Base-by-base conservation (phyloP, 2,113 vertebrate species). In the Campylorhamphus procurvoides region DNA sequence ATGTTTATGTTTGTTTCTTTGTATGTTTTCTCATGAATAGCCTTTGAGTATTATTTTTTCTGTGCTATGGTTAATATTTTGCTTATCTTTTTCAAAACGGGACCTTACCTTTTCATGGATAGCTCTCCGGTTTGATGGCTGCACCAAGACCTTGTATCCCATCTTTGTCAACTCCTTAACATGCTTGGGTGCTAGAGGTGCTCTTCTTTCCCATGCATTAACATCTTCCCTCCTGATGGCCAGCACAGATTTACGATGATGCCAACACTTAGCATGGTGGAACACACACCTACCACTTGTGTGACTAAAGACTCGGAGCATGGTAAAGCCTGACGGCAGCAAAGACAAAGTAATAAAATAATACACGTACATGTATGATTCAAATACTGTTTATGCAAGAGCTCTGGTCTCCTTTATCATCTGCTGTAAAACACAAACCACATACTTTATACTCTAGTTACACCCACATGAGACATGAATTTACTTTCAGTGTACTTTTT, bases 151-250 rank as follows among this genome's bases (percentile, higher is more conserved):
- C 95, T 99, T 99, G 94, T 99, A 98, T 1, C 99, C 99, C 52
- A 98, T 98, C n/a, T 98, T 97, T 40, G 99, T 99, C 84, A 99
- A 96, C 56, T 99, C 98, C 74, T 98, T 99, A 66, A 99, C 96
- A 27, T 99, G 99, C 29, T 97, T 98, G 5, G 99, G 99, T 27
- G 99, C 99, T 29, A 99, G 98, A 2, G 99, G 99, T 1, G 99
- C 99, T 89, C 99, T 98, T 67, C 99, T 98, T 96, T 99, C 99
- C 99, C 99, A 99, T 0, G 98, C 98, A 17, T 98, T 99, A 87
- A 99, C 93, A 58, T 99, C 99, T 86, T 99, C 99, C 15, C 99
- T 98, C 40, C 99, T 98, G 96, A 99, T 98, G 7, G 99, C 99
- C 95, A 99, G 95, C 91, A 99, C 97, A 5, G 98, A 97, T 55